These are phyloP conservation scores for Agrilus planipennis DNA, from an alignment of 1,140 invertebrate species.

Conservation along the genomic window DNA sequence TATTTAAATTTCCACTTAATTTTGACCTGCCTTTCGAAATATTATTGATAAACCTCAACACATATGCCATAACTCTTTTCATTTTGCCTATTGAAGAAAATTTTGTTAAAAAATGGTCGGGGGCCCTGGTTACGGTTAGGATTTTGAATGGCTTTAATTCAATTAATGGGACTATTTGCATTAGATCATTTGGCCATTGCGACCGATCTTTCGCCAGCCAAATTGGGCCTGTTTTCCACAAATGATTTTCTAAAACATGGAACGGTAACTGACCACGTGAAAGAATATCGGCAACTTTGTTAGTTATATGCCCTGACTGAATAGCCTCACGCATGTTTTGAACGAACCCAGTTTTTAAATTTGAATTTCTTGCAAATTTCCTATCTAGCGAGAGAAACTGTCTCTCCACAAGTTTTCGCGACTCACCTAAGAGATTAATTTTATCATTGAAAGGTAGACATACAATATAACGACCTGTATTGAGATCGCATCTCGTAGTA, in stretches of 20 bases:
- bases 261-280: too few relatives aligned
- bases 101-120: too few relatives aligned
- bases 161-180: too few relatives aligned
- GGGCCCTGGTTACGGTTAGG: conserved; percentile 26
- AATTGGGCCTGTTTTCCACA: too few relatives aligned
- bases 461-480: neutral
- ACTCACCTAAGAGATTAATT: neutral
- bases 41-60: conserved; percentile 2
- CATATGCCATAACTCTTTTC: conserved; percentile 1
- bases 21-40: neutral
- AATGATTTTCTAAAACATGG: conserved; percentile 14
- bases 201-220: too few relatives aligned
- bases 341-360: neutral
- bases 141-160: conserved; percentile 20
- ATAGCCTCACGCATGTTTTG: neutral
- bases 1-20: neutral
- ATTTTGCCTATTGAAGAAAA: too few relatives aligned
- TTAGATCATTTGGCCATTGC: too few relatives aligned
- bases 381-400: neutral
- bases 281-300: conserved; percentile 26
- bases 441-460: neutral
- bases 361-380: neutral
- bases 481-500: neutral
- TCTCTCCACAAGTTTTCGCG: neutral
- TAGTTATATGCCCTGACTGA: neutral